These are phyloP conservation scores for Phoxinus dragarum DNA, from an alignment of 2,797 vertebrate genomes.

Conservation along the genomic window DNA sequence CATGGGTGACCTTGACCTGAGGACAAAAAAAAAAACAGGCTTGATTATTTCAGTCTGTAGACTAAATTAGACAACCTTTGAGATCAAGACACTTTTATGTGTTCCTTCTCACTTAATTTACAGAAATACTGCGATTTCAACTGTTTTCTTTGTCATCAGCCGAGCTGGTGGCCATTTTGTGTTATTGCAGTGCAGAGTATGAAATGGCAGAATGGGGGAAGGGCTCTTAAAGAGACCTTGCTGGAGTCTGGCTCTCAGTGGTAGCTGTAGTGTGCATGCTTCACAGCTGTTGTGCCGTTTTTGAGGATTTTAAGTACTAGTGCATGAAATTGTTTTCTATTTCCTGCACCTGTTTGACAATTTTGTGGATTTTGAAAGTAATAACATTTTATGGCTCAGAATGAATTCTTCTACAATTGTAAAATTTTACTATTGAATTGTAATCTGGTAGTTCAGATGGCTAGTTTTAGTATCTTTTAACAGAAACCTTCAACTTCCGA, in stretches of 20 bases:
- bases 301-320: not conserved
- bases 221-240: constrained; percentile 19
- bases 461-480: not conserved
- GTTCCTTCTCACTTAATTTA: constrained; percentile 8
- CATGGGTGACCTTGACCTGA: not conserved
- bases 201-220: constrained; percentile 40
- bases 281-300: not conserved
- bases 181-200: constrained; percentile 68
- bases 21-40: not conserved
- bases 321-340: not conserved
- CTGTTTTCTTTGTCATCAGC: constrained; percentile 7
- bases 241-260: constrained; percentile 13
- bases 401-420: not conserved
- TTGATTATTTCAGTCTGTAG: not conserved
- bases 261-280: constrained; percentile 29
- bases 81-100: not conserved
- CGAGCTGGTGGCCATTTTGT: constrained; percentile 78
- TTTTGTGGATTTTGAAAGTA: not conserved
- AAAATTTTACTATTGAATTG: not conserved
- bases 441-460: not conserved
- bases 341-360: not conserved
- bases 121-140: constrained; percentile 11
- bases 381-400: not conserved
- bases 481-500: not conserved
- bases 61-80: not conserved